Base-by-base conservation (phyloP, 2,797 vertebrate species). In the Oreochromis mossambicus region DNA sequence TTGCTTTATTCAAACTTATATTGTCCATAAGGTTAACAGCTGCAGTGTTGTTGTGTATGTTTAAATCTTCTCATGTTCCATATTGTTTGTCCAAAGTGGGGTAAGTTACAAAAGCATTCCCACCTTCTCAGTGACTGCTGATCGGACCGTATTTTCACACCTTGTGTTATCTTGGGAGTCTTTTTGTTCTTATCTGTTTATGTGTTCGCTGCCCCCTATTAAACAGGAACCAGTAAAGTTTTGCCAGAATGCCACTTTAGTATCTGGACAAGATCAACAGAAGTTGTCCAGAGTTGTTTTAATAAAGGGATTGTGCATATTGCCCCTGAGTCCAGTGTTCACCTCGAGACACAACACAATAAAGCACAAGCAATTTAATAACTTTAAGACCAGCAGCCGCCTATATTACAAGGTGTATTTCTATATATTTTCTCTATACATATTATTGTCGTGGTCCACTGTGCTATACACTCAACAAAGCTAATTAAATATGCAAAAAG, bases 251-350 rank as follows among this genome's bases (percentile, higher is more conserved):
- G 73, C 63, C 77, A 84, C 85, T 87, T 79, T 24, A 80, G 82
- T 82, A 73, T 83, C 82, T 73, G 75, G 56, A 26, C 80, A 63
- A 83, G 52, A 86, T 85, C 79, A 82, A 63, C 85, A 84, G 56
- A 83, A 80, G 86, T 87, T 77, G 70, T 77, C 43, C 26, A 36
- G 66, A 79, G 85, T 84, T 89, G 58, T 81, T 87, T 89, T 92
- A 92, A 90, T 95, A 91, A 92, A 91, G 82, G 48, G 84, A 34
- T 36, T 79, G 84, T 79, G 87, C 75, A 87, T 81, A 88, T 87
- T 90, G 55, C 77, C 77, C 81, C 50, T 48, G 81, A 86, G 84
- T 56, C 41, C 43, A 19, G 63, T 55, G 84, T 79, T 80, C 5
- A 26, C 79, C 83, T 83, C 55, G 7, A 80, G 90, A 61, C 89